Base-by-base conservation (phyloP, 2,888 invertebrate species). In the Minunthozetes semirufus region DNA sequence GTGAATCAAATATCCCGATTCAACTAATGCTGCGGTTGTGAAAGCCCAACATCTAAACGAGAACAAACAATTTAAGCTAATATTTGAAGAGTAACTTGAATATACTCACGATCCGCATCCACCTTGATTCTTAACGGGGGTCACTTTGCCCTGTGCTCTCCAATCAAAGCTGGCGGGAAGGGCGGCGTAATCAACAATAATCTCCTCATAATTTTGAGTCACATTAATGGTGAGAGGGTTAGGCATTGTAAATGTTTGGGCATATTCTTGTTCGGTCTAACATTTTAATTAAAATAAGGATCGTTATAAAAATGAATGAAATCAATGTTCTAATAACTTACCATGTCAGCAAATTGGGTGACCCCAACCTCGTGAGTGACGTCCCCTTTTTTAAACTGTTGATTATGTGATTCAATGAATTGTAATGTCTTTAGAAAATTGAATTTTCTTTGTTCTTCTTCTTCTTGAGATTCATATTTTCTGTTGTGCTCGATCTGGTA, bases 81-180 rank as follows among this genome's bases (percentile, higher is more conserved):
- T 48, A 8, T n/a, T n/a, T 19, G n/a, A 19, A 53, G 1, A 53
- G 19, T 19, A 9, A 53, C 19, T 8, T 1, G 5, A n/a, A n/a
- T 53, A 5, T 53, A n/a, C 53, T 53, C 19, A 53, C 9, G 92
- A 91, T 77, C 93, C 93, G 83, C 93, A 94, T 81, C 88, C 88
- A 81, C 90, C 91, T 87, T 95, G 93, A 86, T 94, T 90, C 84
- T 94, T 94, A 78, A 94, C 85, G 0, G 86, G 87, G 17, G 94
- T 94, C 76, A 94, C 94, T 77, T 92, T 92, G 66, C 93, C 94
- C 77, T 88, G 82, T 75, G 85, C 81, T 81, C 93, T 88, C 94
- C 94, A 94, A 84, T 94, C 94, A 72, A 93, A 89, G 71, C 85
- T 80, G 48, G 86, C 85, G 17, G 94, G 91, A 25, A 61, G 29